These are phyloP conservation scores for Palythoa heliodiscus DNA, from an alignment of 92 coral and sea anemone genomes.

Conservation along the genomic window DNA sequence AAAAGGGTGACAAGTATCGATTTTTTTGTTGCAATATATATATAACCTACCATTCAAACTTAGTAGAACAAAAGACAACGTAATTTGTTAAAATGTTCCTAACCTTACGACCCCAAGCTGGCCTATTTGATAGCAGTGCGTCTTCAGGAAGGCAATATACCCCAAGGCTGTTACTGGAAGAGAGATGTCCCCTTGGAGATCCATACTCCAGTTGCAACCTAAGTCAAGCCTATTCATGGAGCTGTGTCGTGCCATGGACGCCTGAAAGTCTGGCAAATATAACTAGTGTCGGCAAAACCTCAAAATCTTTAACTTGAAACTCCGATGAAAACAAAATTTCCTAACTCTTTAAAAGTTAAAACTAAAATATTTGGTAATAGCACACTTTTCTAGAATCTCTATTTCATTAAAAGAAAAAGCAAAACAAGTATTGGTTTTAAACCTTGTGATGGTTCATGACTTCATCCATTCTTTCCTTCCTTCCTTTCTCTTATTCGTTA, in stretches of 20 bases:
- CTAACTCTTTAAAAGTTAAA: no score
- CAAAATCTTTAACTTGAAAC: no score
- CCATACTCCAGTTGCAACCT: conserved; percentile 42
- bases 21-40: no score
- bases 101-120: conserved; percentile 91
- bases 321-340: no score
- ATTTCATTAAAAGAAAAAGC: no score
- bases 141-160: conserved; percentile 82
- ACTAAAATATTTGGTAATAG: no score
- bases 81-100: not conserved
- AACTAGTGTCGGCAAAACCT: not conserved
- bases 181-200: conserved; percentile 36
- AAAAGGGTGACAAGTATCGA: not conserved
- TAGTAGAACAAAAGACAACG: no score
- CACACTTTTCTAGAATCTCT: no score
- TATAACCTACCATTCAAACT: no score
- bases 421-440: no score
- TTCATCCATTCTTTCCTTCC: not conserved
- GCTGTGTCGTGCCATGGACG: conserved; percentile 54
- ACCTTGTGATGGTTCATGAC: no score
- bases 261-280: conserved; percentile 34
- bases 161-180: conserved; percentile 68
- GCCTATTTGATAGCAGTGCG: conserved; percentile 84
- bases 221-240: conserved; percentile 56
- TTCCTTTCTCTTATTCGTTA: no score